Base-by-base conservation (phyloP, 2,113 vertebrate genomes). In the Apaloderma vittatum region DNA sequence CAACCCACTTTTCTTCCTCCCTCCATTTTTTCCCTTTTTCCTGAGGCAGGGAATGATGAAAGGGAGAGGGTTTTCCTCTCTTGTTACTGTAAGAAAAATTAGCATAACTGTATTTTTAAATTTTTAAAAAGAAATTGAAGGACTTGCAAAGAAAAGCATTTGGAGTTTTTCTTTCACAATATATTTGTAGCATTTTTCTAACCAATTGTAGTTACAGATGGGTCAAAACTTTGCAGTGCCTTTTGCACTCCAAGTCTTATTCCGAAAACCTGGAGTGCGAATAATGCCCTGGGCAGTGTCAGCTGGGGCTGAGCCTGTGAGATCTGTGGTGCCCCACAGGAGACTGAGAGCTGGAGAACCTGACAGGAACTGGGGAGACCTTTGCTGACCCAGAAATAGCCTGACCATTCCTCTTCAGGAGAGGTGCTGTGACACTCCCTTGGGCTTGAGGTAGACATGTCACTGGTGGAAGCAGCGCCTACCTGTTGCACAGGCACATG, bases 21-120 rank as follows among this genome's bases (percentile, higher is more conserved):
- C 17, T 83, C 43, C 15, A 3, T 81, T 80, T 91, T 73, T 76
- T 49, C 17, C 18, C 1, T 68, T 82, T 91, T 90, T 76, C 67
- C 63, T 0, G 2, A 80, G 78, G 48, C 59, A 46, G 29, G 8
- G 27, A 94, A 92, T 8, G 51, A 86, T 77, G 43, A 93, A 91
- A 63, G 16, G 29, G 62, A 82, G 27, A 84, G 36, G 26, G 17
- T 63, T 88, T 77, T 77, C 26, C 19, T 82, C 20, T 72, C 63
- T 63, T 85, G n/a, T 82, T 94, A n/a, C n/a, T 86, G 15, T 83
- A 48, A 63, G 26, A 73, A 90, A 90, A 75, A 87, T 51, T 48
- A 58, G 27, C 19, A 43, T 7, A 34, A 65, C n/a, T 43, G 10
- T 54, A 58, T 48, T 90, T 92, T 78, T 61, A 71, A 82, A 74